These are phyloP conservation scores for Hydrozoanthus tunicans DNA, from an alignment of 64 coral and sea anemone genomes.

Conservation along the genomic window DNA sequence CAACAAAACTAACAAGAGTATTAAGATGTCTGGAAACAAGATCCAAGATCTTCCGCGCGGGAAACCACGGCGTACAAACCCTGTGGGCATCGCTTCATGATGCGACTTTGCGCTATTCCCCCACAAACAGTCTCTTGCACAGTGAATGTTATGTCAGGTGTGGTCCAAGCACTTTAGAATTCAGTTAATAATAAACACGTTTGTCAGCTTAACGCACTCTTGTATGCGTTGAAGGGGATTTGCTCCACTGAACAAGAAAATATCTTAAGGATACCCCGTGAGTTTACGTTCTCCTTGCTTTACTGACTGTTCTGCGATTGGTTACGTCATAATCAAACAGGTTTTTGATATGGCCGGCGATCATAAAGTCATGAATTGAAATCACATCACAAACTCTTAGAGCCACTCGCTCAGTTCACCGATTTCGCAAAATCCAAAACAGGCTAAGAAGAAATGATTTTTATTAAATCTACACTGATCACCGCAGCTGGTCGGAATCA, in stretches of 20 bases:
- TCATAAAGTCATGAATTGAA: slow-evolving; percentile 54
- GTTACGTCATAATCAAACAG: slow-evolving; percentile 60
- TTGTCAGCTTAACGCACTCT: slow-evolving; percentile 34
- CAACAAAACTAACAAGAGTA: slow-evolving; percentile 12
- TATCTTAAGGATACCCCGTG: neutral
- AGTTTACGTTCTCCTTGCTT: slow-evolving; percentile 6
- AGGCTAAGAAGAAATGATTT: neutral
- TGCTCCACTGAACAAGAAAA: slow-evolving; percentile 23
- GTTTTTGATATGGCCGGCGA: slow-evolving; percentile 41
- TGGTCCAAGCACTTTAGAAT: slow-evolving; percentile 12
- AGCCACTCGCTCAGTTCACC: slow-evolving; percentile 2
- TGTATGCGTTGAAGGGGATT: slow-evolving; percentile 5
- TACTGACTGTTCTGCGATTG: slow-evolving; percentile 8
- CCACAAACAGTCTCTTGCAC: neutral
- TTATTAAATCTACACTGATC: neutral
- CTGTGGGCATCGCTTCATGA: slow-evolving; percentile 59
- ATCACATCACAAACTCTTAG: slow-evolving; percentile 40
- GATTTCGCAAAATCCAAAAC: slow-evolving; percentile 56
- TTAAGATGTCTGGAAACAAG: neutral
- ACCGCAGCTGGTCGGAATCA: neutral
- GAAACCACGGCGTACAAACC: slow-evolving; percentile 44
- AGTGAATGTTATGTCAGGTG: neutral
- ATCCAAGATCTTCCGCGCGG: slow-evolving; percentile 1
- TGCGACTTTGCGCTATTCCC: slow-evolving; percentile 13
- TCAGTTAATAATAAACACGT: neutral